These are phyloP conservation scores for Procambarus clarkii DNA, from an alignment of 1,140 invertebrate genomes.

Conservation along the genomic window DNA sequence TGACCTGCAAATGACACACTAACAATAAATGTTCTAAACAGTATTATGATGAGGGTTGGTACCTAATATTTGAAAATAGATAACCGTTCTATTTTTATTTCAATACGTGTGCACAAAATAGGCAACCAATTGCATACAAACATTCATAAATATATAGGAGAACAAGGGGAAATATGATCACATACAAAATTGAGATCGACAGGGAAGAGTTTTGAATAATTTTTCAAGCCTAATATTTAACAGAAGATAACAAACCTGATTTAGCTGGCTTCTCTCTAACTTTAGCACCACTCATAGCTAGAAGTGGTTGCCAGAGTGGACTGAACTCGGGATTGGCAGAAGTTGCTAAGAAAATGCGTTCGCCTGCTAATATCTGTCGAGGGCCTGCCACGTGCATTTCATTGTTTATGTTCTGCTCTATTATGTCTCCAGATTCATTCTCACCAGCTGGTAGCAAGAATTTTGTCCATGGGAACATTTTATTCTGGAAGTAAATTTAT, in stretches of 20 bases:
- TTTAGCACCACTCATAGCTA: conserved; percentile 50
- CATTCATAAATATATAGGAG: too few relatives aligned
- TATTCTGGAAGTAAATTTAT: conserved; percentile 19
- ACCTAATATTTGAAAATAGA: too few relatives aligned
- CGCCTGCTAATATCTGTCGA: conserved; percentile 47
- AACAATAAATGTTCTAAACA: too few relatives aligned
- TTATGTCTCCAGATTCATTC: conserved; percentile 20
- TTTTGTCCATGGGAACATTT: conserved; percentile 10
- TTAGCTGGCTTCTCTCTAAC: conserved; percentile 44
- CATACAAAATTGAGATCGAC: too few relatives aligned
- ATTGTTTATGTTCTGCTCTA: conserved; percentile 23
- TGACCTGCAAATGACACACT: too few relatives aligned
- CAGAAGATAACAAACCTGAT: conserved; percentile 11
- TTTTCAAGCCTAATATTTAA: too few relatives aligned
- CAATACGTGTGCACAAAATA: too few relatives aligned
- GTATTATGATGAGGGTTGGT: too few relatives aligned
- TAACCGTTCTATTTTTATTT: too few relatives aligned
- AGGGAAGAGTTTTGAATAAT: too few relatives aligned
- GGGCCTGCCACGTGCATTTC: background rate
- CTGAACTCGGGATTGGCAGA: conserved; percentile 57
- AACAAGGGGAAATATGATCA: too few relatives aligned
- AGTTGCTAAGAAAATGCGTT: conserved; percentile 63
- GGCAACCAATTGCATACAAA: too few relatives aligned
- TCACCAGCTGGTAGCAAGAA: conserved; percentile 55
- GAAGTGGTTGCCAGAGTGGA: conserved; percentile 57